Conservation (phyloP, 2,797 vertebrate species). For the Sebastes nivosus region DNA sequence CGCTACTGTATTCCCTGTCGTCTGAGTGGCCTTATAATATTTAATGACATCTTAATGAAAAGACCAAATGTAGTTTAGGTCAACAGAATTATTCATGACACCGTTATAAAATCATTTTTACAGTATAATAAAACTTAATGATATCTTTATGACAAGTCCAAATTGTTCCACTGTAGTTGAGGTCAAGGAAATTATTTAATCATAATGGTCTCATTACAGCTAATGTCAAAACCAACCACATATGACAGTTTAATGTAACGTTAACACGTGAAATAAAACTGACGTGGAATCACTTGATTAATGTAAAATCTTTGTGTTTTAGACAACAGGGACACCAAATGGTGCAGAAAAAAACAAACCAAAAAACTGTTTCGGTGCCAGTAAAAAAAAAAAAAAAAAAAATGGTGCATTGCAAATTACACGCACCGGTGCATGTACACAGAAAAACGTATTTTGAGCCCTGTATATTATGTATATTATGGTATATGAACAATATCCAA, state of each 20-base stretch:
- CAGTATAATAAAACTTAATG: background rate
- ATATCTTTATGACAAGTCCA: background rate
- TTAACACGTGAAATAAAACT: background rate
- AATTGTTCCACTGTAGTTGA: background rate
- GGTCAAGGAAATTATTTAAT: background rate
- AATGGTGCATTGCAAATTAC: background rate
- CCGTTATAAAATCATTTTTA: background rate
- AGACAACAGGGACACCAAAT: background rate
- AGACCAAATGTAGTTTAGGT: background rate
- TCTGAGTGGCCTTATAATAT: background rate
- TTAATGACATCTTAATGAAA: background rate
- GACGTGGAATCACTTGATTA: background rate
- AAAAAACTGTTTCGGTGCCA: too few species aligned
- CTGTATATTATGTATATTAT: too few species aligned
- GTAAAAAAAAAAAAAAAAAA: background rate
- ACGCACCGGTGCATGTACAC: background rate
- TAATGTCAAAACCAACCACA: background rate
- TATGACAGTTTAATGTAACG: background rate
- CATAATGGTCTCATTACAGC: background rate
- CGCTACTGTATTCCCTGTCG: background rate
- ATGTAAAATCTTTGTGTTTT: background rate
- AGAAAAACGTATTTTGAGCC: background rate
- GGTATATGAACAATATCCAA: background rate
- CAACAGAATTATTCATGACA: background rate
- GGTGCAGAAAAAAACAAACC: too few species aligned